These are phyloP conservation scores for Mormyrops attenuatus DNA, from an alignment of 2,797 vertebrate species.

Conservation along the genomic window DNA sequence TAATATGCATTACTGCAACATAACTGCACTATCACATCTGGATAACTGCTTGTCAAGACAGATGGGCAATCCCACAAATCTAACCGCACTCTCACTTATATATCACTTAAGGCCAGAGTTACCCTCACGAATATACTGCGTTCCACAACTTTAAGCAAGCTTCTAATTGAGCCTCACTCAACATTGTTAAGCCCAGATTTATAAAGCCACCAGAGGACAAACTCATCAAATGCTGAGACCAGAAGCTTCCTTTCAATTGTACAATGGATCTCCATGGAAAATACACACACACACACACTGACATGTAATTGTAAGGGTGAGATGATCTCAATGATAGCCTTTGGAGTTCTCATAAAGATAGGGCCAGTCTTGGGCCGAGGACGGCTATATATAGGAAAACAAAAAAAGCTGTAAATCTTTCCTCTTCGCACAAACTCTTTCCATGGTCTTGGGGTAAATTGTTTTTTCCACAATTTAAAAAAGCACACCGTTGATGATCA, in stretches of 20 bases:
- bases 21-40: background rate
- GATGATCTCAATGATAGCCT: background rate
- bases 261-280: background rate
- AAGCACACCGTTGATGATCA: background rate
- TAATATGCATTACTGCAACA: background rate
- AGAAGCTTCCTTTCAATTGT: background rate
- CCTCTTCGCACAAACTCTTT: background rate
- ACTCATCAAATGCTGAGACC: background rate
- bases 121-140: background rate
- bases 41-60: background rate
- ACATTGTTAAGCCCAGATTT: background rate
- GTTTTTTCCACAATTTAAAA: background rate
- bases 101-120: background rate
- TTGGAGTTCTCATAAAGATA: conserved; percentile 1
- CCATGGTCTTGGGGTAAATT: background rate
- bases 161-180: background rate
- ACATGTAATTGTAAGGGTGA: conserved; percentile 3
- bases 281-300: background rate
- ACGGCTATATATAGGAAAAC: background rate
- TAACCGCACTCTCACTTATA: background rate
- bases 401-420: background rate
- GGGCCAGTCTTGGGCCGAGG: background rate
- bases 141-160: background rate
- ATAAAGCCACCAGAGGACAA: background rate
- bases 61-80: background rate